Percentiles rank a stretch among this genome's conserved stretches.
Conservation (phyloP, 92 coral and sea anemone species). For the Muricea muricata region DNA sequence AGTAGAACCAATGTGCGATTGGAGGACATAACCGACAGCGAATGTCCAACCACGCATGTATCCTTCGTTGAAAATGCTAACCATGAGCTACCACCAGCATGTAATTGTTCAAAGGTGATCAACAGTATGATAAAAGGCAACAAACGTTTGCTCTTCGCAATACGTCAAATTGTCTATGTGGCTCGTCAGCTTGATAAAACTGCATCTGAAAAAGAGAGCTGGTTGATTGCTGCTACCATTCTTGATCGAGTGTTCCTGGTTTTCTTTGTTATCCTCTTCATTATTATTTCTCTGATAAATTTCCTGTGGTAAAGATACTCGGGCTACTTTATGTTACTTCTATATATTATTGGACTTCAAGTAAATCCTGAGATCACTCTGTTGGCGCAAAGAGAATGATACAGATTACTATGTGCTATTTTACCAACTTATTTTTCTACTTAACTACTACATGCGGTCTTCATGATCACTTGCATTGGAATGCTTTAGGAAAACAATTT, state of each 20-base stretch:
- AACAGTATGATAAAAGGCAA: not conserved
- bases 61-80: not conserved
- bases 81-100: not conserved
- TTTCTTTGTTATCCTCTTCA: not conserved
- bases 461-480: too few relatives aligned
- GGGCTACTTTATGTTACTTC: not conserved
- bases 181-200: constrained; percentile 3
- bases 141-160: not conserved
- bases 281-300: not conserved
- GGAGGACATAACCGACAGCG: not conserved
- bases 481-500: too few relatives aligned
- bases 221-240: constrained; percentile 2
- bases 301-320: not conserved
- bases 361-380: too few relatives aligned
- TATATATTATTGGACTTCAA: too few relatives aligned
- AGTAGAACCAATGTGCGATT: not conserved
- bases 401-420: too few relatives aligned
- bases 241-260: constrained; percentile 7
- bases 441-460: too few relatives aligned
- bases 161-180: not conserved
- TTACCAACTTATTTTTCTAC: too few relatives aligned
- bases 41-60: not conserved
- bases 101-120: not conserved
- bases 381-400: too few relatives aligned
- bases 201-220: not conserved